Conservation (phyloP, 1,140 invertebrate species). For the Elymnias hypermnestra region DNA sequence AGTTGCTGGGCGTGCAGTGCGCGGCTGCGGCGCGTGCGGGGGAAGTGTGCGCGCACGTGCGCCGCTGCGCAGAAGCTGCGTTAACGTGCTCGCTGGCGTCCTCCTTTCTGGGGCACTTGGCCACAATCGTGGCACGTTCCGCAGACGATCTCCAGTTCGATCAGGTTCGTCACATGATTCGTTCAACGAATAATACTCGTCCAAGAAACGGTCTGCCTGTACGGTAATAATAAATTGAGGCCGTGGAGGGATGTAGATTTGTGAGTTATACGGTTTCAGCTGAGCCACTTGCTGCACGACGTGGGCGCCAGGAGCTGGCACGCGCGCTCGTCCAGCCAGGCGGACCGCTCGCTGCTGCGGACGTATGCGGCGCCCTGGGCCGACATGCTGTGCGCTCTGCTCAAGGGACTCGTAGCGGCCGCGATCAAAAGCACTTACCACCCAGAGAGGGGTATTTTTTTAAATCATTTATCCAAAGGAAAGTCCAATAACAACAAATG, state of each 20-base stretch:
- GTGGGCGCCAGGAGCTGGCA: conserved; percentile 46
- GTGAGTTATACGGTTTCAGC: too few species aligned
- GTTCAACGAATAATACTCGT: too few species aligned
- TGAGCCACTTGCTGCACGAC: conserved; percentile 37
- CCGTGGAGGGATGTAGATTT: too few species aligned
- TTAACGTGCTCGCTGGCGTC: conserved; percentile 23
- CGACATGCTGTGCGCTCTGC: conserved; percentile 21
- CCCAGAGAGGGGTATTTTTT: conserved; percentile 41
- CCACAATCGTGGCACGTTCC: conserved; percentile 4
- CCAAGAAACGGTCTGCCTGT: too few species aligned
- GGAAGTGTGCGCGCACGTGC: conserved; percentile 22
- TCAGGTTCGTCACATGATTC: too few species aligned
- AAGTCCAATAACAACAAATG: too few species aligned
- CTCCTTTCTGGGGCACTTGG: conserved; percentile 19
- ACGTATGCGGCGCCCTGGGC: conserved; percentile 32
- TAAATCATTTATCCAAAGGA: too few species aligned
- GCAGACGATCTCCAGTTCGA: conserved; percentile 25
- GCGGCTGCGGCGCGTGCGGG: conserved; percentile 17
- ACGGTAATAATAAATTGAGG: too few species aligned
- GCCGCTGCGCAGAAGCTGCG: conserved; percentile 14
- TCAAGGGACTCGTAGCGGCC: conserved; percentile 30
- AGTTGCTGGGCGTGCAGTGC: conserved; percentile 39
- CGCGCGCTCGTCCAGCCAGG: conserved; percentile 19
- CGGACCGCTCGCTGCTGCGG: not conserved
- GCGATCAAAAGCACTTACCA: conserved; percentile 31